Percentiles rank a stretch among this genome's conserved stretches.
phyloP scores from a whole-genome alignment of 2,888 invertebrate genomes.

The Parnassius smintheus region DNA sequence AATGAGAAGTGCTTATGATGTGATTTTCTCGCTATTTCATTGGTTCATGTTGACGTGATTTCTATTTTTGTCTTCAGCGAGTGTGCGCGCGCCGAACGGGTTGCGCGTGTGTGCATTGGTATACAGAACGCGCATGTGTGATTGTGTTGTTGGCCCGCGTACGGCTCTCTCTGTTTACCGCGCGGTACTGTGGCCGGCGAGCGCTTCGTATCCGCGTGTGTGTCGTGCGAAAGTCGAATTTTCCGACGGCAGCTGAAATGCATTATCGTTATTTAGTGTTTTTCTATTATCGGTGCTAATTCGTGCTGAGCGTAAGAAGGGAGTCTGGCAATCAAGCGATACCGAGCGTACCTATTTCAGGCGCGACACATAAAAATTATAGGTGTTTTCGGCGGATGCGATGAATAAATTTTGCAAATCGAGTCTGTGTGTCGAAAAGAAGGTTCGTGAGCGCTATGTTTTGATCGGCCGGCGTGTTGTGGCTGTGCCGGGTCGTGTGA shows the following conservation, averaged over 20 bases:
- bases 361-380: conserved; percentile 69
- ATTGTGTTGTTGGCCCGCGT: conserved; percentile 70
- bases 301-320: conserved; percentile 59
- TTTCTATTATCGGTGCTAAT: conserved; percentile 67
- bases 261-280: conserved; percentile 67
- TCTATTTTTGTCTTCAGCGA: conserved; percentile 65
- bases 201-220: conserved; percentile 85
- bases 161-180: conserved; percentile 71
- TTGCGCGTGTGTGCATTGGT: conserved; percentile 41
- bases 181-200: conserved; percentile 76
- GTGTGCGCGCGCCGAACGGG: conserved; percentile 63
- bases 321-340: conserved; percentile 47
- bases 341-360: conserved; percentile 54
- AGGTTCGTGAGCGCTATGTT: conserved; percentile 76
- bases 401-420: conserved; percentile 80
- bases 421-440: conserved; percentile 77
- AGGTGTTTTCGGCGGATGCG: conserved; percentile 78
- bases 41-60: conserved; percentile 66
- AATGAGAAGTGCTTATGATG: conserved; percentile 57
- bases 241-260: conserved; percentile 64
- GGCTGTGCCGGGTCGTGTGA: conserved; percentile 68
- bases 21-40: conserved; percentile 52
- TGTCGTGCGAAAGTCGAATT: conserved; percentile 61
- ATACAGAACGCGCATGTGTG: conserved; percentile 48
- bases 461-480: conserved; percentile 72